Evolutionary conservation across 2,113 vertebrate genomes (phyloP), one percentile per base, ranked within the genome.

Genomic region (Paedocypris sp.): DNA sequence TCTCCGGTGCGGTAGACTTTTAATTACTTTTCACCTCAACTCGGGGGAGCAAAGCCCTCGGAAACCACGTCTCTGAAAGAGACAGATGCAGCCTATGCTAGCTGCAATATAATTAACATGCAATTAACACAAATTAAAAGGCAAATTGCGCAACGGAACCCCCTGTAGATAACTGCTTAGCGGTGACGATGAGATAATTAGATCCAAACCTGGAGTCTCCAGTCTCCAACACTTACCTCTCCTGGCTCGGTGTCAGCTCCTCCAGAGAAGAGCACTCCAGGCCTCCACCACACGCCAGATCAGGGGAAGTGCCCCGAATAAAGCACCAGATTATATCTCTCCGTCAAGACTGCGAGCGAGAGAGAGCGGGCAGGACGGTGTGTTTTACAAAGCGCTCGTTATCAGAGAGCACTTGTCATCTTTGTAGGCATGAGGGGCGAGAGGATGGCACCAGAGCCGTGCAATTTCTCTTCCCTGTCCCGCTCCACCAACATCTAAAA

Each of bases 61-160:
- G 75, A 73, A 69, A 73, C 62, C 31, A 20, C n/a, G 46, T 66
- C 61, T 70, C 63, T 42, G 19, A 62, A 60, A 72, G 39, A 75
- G 64, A 73, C 73, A 74, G 71, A 72, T 72, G 71, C 65, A 62
- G 71, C 28, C 53, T 63, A 72, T 53, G 57, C 64, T 52, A 70
- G 69, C 64, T 68, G 69, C 71, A 67, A 70, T 72, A 70, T 70
- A 68, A 76, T 78, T 78, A 76, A 74, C 76, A 76, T 74, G 70
- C 73, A 78, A 76, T 78, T 78, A 73, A 74, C 72, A 73, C 76
- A 73, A 74, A 78, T 78, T 76, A 76, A 78, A 78, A 74, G 71
- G 66, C 63, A 67, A 75, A 75, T 74, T 56, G 49, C 53, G 56
- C 58, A 66, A 60, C 66, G 51, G 43, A 74, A 70, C 59, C 60